Percentiles rank a stretch among this genome's conserved stretches.
Conservation (phyloP, 53 echinoderm and acorn worm genomes). For the Paracentrotus lividus region DNA sequence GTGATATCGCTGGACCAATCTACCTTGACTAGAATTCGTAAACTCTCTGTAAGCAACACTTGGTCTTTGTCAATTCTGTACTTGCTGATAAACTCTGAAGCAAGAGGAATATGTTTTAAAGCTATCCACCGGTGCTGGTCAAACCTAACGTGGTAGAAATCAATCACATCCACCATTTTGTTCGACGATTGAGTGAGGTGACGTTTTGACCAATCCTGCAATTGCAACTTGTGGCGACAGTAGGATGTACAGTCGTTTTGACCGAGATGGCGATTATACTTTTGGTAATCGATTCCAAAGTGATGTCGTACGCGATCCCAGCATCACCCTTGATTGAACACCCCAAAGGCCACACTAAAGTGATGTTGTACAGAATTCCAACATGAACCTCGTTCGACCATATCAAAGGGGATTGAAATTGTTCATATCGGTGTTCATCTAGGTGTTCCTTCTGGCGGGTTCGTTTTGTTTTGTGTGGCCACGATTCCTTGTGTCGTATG, state of each 20-base stretch:
- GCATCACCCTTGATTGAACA: background rate
- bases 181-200: background rate
- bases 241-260: background rate
- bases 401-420: too few relatives aligned
- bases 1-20: background rate
- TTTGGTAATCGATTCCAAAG: background rate
- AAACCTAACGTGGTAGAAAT: too few relatives aligned
- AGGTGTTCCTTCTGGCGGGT: too few relatives aligned
- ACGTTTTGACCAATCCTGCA: background rate
- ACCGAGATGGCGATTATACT: background rate
- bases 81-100: slow-evolving; percentile 10
- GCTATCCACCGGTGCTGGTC: background rate
- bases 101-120: background rate
- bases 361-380: too few relatives aligned
- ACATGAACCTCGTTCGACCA: too few relatives aligned
- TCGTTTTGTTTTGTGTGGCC: too few relatives aligned
- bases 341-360: background rate
- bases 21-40: background rate
- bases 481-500: too few relatives aligned
- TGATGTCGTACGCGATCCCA: background rate
- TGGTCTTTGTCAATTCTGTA: background rate
- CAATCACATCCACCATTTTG: too few relatives aligned
- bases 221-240: background rate
- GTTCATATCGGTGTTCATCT: too few relatives aligned
- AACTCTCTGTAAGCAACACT: background rate